A percentile compares a stretch with the other conserved stretches of the same genome.
Evolutionary conservation across 30 jellyfish, hydroid and myxozoan genomes (phyloP).

Genomic region (Pseudorhiza aurosa): DNA sequence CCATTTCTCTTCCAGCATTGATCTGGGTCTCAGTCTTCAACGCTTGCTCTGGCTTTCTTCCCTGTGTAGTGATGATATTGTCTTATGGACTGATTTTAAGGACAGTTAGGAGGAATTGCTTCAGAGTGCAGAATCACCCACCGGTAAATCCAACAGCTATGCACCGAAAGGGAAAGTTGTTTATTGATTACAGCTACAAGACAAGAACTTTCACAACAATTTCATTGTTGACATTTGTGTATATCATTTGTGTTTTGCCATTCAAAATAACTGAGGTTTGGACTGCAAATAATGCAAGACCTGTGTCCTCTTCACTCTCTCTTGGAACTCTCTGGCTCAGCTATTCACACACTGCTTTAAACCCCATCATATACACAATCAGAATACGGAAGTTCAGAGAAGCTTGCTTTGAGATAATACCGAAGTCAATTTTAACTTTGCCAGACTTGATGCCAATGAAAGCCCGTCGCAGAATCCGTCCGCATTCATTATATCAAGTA

Average conservation of each 20-base stretch:
- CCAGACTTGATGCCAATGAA: conserved; percentile 61
- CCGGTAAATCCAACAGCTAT: conserved; percentile 94
- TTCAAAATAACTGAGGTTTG: conserved; percentile 40
- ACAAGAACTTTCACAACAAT: conserved; percentile 93
- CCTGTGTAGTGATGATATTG: conserved; percentile 51
- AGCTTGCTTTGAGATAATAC: conserved; percentile 77
- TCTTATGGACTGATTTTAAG: conserved; percentile 79
- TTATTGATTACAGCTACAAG: conserved; percentile 91
- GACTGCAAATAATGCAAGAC: conserved; percentile 36
- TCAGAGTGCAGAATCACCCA: conserved; percentile 96
- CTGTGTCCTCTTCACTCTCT: conserved; percentile 18
- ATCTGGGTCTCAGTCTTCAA: conserved; percentile 37
- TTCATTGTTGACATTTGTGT: conserved; percentile 64
- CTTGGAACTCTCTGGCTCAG: conserved; percentile 66
- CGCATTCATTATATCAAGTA: conserved; percentile 84
- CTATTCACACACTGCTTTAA: conserved; percentile 67
- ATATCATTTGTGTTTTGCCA: conserved; percentile 71
- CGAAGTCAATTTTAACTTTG: conserved; percentile 55
- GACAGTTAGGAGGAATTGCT: conserved; percentile 86
- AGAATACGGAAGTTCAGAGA: conserved; percentile 86
- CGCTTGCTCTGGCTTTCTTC: conserved; percentile 47
- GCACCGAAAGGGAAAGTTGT: conserved; percentile 81
- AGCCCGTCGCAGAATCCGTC: conserved; percentile 79
- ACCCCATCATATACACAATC: conserved; percentile 72
- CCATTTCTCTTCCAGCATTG: conserved; percentile 1